Percentiles rank a stretch among this genome's conserved stretches.
These are phyloP conservation scores for Popillia japonica DNA, from an alignment of 1,140 invertebrate genomes.

Conservation along the genomic window DNA sequence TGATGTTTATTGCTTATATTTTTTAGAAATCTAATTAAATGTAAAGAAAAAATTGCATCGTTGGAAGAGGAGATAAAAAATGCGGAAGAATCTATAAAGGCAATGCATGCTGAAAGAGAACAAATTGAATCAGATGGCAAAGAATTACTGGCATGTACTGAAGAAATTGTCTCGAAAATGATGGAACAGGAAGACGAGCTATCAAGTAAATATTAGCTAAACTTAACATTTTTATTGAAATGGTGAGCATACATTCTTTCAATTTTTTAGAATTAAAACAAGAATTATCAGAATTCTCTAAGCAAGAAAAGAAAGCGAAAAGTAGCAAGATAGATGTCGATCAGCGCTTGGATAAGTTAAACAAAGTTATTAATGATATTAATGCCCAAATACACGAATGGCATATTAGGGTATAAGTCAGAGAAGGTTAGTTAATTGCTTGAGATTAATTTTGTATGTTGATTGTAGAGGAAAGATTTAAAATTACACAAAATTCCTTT, in stretches of 20 bases:
- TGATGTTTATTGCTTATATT: background rate
- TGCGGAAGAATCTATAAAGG: slow-evolving; percentile 68
- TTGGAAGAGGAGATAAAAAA: slow-evolving; percentile 75
- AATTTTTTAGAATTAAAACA: slow-evolving; percentile 47
- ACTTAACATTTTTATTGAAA: background rate
- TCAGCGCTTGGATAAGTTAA: slow-evolving; percentile 74
- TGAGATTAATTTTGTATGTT: slow-evolving; percentile 42
- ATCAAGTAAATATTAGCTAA: slow-evolving; percentile 44
- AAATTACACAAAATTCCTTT: slow-evolving; percentile 75
- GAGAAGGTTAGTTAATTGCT: background rate
- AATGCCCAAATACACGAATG: slow-evolving; percentile 55
- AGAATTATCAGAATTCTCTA: slow-evolving; percentile 68
- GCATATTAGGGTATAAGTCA: background rate
- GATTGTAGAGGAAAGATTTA: slow-evolving; percentile 67
- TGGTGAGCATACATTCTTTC: background rate
- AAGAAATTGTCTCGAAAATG: slow-evolving; percentile 61
- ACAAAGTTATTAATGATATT: slow-evolving; percentile 72
- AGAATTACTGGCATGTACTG: slow-evolving; percentile 64
- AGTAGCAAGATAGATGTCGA: slow-evolving; percentile 78
- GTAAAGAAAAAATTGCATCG: slow-evolving; percentile 73
- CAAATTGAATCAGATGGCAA: slow-evolving; percentile 67
- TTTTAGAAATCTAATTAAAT: slow-evolving; percentile 76
- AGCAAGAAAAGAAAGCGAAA: slow-evolving; percentile 74
- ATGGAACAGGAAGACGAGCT: slow-evolving; percentile 65
- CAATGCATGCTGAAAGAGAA: slow-evolving; percentile 68